These are phyloP conservation scores for Chauna torquata DNA, from an alignment of 2,113 vertebrate species.

Conservation along the genomic window DNA sequence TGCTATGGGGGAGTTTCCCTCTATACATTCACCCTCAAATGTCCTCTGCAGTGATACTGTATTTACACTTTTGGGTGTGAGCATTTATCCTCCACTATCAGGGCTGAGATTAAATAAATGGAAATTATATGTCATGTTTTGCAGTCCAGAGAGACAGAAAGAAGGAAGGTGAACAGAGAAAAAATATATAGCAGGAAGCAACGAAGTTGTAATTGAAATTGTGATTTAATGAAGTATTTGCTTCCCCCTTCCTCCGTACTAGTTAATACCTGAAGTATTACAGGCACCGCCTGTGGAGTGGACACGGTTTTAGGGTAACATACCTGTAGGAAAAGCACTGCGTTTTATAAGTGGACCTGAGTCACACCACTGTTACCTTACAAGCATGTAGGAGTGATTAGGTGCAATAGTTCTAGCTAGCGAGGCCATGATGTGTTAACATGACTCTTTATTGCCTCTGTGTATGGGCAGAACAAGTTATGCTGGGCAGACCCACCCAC, in stretches of 20 bases:
- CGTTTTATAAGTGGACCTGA: neutral
- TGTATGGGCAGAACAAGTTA: neutral
- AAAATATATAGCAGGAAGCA: neutral
- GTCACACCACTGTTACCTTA: neutral
- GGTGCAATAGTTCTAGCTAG: neutral
- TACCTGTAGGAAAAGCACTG: neutral
- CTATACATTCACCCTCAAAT: neutral
- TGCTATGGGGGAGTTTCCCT: neutral
- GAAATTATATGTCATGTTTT: neutral
- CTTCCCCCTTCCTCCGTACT: neutral
- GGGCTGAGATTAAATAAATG: neutral
- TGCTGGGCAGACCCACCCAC: neutral
- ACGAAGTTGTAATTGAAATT: neutral
- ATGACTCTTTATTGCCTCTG: neutral
- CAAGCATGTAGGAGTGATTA: neutral
- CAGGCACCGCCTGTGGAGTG: neutral
- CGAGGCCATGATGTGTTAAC: neutral
- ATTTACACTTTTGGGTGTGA: neutral
- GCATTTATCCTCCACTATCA: neutral
- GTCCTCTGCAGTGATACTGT: neutral
- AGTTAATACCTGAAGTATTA: neutral
- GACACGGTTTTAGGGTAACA: neutral
- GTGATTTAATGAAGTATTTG: neutral
- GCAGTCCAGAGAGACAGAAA: neutral
- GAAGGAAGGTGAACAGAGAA: neutral